Evolutionary conservation across 2,888 invertebrate genomes (phyloP).

Genomic region (Gymnocheta viridis): DNA sequence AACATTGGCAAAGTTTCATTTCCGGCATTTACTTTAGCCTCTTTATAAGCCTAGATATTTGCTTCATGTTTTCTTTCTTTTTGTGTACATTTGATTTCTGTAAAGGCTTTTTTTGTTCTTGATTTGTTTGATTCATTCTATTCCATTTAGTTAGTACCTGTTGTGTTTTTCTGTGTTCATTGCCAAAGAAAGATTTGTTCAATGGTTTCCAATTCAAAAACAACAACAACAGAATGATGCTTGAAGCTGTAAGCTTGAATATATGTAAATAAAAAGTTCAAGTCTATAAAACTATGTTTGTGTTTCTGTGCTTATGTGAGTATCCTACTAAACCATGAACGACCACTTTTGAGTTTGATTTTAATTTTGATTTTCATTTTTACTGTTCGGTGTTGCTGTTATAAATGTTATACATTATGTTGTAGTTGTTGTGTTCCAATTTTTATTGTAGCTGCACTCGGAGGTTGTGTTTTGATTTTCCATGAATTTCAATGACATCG

Average conservation of each 20-base stretch:
- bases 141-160: conserved; percentile 41
- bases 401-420: conserved; percentile 12
- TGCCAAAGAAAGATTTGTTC: conserved; percentile 62
- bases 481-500: conserved; percentile 68
- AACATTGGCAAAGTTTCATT: conserved; percentile 68
- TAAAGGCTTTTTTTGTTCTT: conserved; percentile 17
- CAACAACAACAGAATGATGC: conserved; percentile 61
- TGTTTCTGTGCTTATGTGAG: neutral
- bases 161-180: conserved; percentile 25
- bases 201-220: conserved; percentile 64
- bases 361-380: conserved; percentile 42
- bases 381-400: conserved; percentile 20
- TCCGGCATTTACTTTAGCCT: conserved; percentile 63
- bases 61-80: conserved; percentile 19
- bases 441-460: conserved; percentile 32
- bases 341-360: conserved; percentile 59
- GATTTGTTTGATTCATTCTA: conserved; percentile 40
- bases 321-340: conserved; percentile 46
- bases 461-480: conserved; percentile 66
- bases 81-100: conserved; percentile 39
- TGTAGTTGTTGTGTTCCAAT: conserved; percentile 36
- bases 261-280: conserved; percentile 61
- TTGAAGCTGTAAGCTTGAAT: conserved; percentile 57
- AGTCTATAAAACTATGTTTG: conserved; percentile 31
- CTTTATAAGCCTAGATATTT: conserved; percentile 18